phyloP scores from a whole-genome alignment of 1,140 invertebrate species.

The Varroa destructor region DNA sequence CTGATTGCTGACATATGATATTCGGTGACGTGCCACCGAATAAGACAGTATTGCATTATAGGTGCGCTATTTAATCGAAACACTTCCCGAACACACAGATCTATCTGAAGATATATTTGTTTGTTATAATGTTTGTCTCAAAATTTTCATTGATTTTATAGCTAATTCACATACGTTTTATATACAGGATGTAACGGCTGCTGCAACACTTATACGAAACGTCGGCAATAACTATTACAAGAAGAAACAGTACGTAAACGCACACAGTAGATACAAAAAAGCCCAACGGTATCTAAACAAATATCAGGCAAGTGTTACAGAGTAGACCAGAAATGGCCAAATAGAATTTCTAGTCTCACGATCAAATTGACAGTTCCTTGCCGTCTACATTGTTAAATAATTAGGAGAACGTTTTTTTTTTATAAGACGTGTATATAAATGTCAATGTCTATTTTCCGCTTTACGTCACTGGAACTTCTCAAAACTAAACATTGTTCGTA shows the following conservation, averaged over 20 bases:
- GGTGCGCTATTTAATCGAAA: no score
- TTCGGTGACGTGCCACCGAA: background rate
- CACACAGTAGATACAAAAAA: constrained; percentile 59
- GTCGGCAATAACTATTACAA: constrained; percentile 57
- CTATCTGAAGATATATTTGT: no score
- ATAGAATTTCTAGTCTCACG: constrained; percentile 32
- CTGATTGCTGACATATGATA: background rate
- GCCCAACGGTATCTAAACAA: constrained; percentile 46
- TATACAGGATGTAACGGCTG: constrained; percentile 43
- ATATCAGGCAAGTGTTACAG: constrained; percentile 33
- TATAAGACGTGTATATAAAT: no score
- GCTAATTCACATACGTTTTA: background rate
- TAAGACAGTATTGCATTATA: no score
- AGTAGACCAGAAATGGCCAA: constrained; percentile 34
- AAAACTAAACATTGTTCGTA: no score
- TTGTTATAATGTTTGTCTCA: no score
- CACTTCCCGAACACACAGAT: no score
- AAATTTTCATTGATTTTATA: background rate
- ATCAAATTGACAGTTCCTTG: no score
- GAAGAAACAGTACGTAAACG: constrained; percentile 47
- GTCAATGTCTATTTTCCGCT: no score
- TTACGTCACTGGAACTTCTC: no score
- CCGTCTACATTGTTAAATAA: no score
- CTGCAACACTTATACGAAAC: constrained; percentile 51
- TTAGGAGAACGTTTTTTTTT: no score